Evolutionary conservation across 2,888 invertebrate species (phyloP).

Genomic region (Rotaria macrura): DNA sequence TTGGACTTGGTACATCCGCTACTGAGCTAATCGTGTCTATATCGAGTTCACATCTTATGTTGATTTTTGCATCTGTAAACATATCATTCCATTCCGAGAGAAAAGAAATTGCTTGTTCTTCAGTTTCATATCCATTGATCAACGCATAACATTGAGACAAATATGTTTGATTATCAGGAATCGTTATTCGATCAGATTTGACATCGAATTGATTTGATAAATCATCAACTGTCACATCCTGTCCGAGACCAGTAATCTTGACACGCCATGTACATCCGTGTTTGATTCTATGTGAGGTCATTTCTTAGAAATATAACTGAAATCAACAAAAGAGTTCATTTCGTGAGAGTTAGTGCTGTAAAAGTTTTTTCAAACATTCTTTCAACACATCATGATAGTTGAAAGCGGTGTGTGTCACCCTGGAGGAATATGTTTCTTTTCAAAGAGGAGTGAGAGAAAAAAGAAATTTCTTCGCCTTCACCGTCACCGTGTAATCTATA

Average conservation of each 20-base stretch:
- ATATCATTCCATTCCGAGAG: background rate
- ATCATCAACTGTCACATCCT: background rate
- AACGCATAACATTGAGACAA: background rate
- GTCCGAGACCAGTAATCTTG: background rate
- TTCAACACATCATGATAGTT: no score
- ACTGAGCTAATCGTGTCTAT: no score
- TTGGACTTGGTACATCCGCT: no score
- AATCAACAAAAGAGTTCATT: no score
- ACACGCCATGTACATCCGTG: background rate
- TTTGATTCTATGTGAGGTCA: background rate
- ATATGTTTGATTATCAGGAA: background rate
- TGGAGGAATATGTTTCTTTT: no score
- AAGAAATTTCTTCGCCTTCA: no score
- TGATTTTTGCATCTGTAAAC: background rate
- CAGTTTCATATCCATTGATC: background rate
- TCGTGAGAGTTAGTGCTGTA: no score
- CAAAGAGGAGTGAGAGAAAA: no score
- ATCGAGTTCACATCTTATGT: background rate
- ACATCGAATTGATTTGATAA: background rate
- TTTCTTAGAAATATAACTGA: no score
- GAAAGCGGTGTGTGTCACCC: no score
- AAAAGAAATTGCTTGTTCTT: background rate
- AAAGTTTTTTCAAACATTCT: no score
- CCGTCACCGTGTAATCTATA: no score
- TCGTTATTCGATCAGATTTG: background rate